Percentiles rank a stretch among this genome's conserved stretches.
phyloP scores from a whole-genome alignment of 2,888 invertebrate species.

The Gnatocerus cornutus region DNA sequence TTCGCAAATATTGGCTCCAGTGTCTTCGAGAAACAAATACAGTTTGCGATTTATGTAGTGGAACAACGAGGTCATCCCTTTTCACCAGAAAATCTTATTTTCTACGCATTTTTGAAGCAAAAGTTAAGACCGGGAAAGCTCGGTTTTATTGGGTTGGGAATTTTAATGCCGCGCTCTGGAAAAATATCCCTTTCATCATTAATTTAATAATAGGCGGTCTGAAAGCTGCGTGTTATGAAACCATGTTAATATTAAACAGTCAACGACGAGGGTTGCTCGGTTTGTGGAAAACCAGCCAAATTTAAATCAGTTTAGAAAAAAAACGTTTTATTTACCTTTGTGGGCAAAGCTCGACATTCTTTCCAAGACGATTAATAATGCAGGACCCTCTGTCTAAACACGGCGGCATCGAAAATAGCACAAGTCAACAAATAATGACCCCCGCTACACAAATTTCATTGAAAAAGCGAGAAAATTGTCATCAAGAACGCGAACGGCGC shows the following conservation, averaged over 20 bases:
- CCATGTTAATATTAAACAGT: slow-evolving; percentile 2
- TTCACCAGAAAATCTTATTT: slow-evolving; percentile 8
- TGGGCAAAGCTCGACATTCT: too few species aligned
- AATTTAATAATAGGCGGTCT: slow-evolving; percentile 18
- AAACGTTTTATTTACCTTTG: too few species aligned
- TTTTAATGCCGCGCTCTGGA: background rate
- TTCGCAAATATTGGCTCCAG: background rate
- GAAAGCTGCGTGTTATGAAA: slow-evolving; percentile 10
- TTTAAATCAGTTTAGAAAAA: too few species aligned
- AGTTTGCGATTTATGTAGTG: slow-evolving; percentile 11
- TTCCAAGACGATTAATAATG: too few species aligned
- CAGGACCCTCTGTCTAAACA: too few species aligned
- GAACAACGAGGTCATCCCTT: slow-evolving; percentile 19
- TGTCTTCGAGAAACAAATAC: slow-evolving; percentile 6
- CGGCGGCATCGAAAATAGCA: too few species aligned
- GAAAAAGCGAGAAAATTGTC: slow-evolving; percentile 47
- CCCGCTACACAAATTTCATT: background rate
- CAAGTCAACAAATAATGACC: too few species aligned
- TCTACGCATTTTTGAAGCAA: background rate
- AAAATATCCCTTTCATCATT: slow-evolving; percentile 25
- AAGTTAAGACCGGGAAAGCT: background rate
- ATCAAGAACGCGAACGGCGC: slow-evolving; percentile 48
- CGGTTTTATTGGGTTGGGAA: background rate
- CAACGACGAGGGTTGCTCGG: background rate
- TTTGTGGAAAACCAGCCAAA: too few species aligned